Conservation (phyloP, 2,888 invertebrate species). For the Panzeria rudis region DNA sequence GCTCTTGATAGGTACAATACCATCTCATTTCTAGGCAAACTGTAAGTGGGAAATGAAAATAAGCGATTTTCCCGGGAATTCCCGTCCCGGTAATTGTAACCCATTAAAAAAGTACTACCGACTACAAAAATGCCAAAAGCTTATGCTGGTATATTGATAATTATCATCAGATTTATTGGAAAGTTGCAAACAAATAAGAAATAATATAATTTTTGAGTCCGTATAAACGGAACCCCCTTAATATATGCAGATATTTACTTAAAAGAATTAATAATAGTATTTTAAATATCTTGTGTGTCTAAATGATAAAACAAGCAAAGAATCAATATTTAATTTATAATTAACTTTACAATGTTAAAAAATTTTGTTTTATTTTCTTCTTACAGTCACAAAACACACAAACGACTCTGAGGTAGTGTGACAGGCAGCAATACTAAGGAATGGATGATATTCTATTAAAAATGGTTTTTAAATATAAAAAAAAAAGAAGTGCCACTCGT, state of each 20-base stretch:
- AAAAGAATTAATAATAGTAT: constrained; percentile 14
- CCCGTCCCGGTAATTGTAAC: too few relatives aligned
- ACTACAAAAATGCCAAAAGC: too few relatives aligned
- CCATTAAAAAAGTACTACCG: too few relatives aligned
- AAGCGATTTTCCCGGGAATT: too few relatives aligned
- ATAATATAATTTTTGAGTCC: background rate
- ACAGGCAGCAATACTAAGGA: background rate
- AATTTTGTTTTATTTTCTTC: constrained; percentile 41
- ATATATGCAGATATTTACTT: background rate
- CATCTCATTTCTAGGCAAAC: too few relatives aligned
- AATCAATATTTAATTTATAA: constrained; percentile 84
- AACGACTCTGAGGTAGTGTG: background rate
- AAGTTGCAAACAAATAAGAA: too few relatives aligned
- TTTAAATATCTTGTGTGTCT: constrained; percentile 3
- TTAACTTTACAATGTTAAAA: constrained; percentile 78
- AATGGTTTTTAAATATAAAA: constrained; percentile 69
- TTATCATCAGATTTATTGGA: too few relatives aligned
- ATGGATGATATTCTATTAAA: background rate
- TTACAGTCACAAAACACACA: constrained; percentile 54
- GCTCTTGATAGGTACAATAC: too few relatives aligned
- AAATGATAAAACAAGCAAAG: constrained; percentile 21
- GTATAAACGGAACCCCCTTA: background rate
- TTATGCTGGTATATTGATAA: too few relatives aligned
- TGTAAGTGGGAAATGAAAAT: too few relatives aligned
- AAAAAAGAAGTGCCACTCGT: constrained; percentile 64